Evolutionary conservation across 2,797 vertebrate genomes (phyloP).

Genomic region (Chaetophractus vellerosus): DNA sequence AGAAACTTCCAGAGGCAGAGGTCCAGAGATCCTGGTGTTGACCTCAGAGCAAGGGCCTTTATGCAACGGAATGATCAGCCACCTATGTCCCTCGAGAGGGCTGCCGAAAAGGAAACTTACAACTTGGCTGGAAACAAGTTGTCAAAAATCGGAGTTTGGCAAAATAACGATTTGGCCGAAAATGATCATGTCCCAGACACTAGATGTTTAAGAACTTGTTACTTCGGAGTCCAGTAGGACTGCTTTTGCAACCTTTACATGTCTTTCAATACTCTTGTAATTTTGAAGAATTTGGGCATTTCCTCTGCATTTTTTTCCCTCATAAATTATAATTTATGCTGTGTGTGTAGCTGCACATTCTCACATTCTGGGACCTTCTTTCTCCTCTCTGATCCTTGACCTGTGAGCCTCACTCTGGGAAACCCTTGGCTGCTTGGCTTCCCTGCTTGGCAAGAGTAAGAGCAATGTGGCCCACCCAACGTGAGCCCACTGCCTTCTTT

Average conservation of each 20-base stretch:
- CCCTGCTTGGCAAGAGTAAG: neutral
- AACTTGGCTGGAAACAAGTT: neutral
- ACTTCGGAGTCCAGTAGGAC: neutral
- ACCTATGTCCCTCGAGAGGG: neutral
- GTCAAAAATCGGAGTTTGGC: neutral
- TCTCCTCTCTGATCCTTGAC: neutral
- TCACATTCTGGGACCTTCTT: neutral
- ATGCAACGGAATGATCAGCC: neutral
- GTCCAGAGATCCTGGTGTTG: neutral
- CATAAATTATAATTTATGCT: neutral
- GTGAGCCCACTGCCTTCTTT: neutral
- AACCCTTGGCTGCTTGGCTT: neutral
- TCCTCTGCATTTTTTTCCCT: neutral
- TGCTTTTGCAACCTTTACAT: neutral
- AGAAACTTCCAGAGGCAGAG: neutral
- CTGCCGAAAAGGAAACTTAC: neutral
- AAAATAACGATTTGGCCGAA: neutral
- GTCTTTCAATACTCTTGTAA: neutral
- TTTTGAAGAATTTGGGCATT: conserved; percentile 44
- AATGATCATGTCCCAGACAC: neutral
- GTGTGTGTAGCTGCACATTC: too few relatives aligned
- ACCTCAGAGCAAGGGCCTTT: neutral
- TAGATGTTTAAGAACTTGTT: neutral
- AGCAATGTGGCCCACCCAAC: neutral
- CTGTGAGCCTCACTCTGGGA: neutral